phyloP scores from a whole-genome alignment of 2,113 vertebrate species.

The Labeo catla region DNA sequence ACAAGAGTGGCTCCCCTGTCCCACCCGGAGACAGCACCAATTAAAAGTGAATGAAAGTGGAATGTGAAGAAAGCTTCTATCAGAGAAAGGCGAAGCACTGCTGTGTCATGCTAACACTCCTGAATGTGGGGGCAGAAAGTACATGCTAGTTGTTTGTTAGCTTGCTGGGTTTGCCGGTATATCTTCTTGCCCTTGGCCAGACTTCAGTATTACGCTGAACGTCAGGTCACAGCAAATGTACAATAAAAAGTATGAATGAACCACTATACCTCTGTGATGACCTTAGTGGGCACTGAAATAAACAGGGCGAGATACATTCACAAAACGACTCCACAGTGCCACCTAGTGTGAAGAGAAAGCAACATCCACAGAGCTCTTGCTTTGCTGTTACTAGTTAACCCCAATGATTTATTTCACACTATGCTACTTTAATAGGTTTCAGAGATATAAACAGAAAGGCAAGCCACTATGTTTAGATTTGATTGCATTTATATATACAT shows the following conservation, averaged over 20 bases:
- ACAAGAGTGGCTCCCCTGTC: conserved; percentile 44
- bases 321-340: conserved; percentile 54
- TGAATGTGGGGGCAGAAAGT: conserved; percentile 37
- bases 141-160: conserved; percentile 49
- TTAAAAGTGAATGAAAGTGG: conserved; percentile 59
- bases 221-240: conserved; percentile 38
- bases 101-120: conserved; percentile 36
- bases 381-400: not conserved
- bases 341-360: conserved; percentile 33
- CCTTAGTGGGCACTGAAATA: not conserved
- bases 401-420: not conserved
- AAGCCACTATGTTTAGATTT: not conserved
- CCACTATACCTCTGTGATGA: conserved; percentile 16
- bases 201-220: conserved; percentile 38
- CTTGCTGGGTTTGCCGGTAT: conserved; percentile 32
- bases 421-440: not conserved
- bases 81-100: conserved; percentile 6
- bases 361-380: not conserved
- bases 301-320: not conserved
- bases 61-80: conserved; percentile 35
- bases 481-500: not conserved
- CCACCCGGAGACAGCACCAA: conserved; percentile 62
- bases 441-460: not conserved
- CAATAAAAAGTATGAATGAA: conserved; percentile 40
- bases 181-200: conserved; percentile 35